Evolutionary conservation across 2,797 vertebrate genomes (phyloP).

Genomic region (Meriones psammophilus): DNA sequence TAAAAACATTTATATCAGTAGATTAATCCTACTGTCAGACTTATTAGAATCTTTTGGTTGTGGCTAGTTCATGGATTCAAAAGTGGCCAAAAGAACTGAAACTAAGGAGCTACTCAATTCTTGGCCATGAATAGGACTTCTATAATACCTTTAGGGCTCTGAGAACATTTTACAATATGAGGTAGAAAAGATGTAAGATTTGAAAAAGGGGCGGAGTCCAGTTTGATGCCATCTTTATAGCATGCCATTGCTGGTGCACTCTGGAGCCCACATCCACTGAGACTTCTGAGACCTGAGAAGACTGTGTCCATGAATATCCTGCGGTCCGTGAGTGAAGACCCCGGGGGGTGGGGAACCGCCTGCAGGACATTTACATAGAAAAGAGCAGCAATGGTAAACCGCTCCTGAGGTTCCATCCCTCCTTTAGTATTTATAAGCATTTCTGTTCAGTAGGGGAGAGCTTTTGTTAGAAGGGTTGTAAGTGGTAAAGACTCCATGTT

Average conservation of each 20-base stretch:
- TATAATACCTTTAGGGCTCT: neutral
- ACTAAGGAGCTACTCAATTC: neutral
- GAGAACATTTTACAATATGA: neutral
- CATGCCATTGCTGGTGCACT: neutral
- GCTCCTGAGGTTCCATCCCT: neutral
- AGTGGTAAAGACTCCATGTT: neutral
- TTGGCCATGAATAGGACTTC: neutral
- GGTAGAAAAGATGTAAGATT: neutral
- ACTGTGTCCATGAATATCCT: neutral
- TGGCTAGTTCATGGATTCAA: neutral
- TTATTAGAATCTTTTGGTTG: neutral
- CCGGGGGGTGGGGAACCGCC: neutral
- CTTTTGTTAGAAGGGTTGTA: neutral
- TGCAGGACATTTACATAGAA: neutral
- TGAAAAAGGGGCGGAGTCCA: neutral
- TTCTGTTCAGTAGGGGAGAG: neutral
- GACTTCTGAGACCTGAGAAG: neutral
- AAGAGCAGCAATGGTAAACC: neutral
- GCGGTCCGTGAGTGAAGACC: neutral
- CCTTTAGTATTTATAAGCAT: neutral
- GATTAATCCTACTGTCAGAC: neutral
- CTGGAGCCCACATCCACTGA: neutral
- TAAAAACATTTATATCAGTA: neutral
- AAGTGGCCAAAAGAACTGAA: neutral
- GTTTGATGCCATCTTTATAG: neutral